These are phyloP conservation scores for Cuniculus paca DNA, from an alignment of 2,797 vertebrate genomes.

Conservation along the genomic window DNA sequence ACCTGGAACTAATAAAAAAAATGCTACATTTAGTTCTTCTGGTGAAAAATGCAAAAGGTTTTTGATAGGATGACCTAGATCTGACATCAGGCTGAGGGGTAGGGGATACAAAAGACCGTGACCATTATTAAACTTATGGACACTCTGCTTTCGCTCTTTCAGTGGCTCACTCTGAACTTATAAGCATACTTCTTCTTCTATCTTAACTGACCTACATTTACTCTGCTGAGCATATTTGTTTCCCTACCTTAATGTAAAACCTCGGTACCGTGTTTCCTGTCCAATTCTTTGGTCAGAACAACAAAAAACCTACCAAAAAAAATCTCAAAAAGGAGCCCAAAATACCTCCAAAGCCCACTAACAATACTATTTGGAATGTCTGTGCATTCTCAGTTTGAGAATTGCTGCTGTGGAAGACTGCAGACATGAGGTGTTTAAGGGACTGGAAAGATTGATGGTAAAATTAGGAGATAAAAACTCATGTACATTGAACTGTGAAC, in stretches of 20 bases:
- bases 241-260: background rate
- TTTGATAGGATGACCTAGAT: background rate
- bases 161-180: background rate
- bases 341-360: background rate
- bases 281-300: background rate
- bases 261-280: background rate
- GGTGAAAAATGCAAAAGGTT: background rate
- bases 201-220: background rate
- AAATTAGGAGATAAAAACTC: background rate
- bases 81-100: background rate
- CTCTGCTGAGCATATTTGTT: background rate
- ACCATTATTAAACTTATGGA: background rate
- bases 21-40: background rate
- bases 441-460: background rate
- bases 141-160: background rate
- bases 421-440: background rate
- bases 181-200: background rate
- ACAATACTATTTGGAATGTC: background rate
- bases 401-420: background rate
- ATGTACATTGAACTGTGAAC: background rate
- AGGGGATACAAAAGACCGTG: background rate
- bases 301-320: background rate
- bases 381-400: background rate
- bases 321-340: background rate
- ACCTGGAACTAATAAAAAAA: background rate